Conservation (phyloP, 1,140 invertebrate genomes). For the Melanaphis sacchari region DNA sequence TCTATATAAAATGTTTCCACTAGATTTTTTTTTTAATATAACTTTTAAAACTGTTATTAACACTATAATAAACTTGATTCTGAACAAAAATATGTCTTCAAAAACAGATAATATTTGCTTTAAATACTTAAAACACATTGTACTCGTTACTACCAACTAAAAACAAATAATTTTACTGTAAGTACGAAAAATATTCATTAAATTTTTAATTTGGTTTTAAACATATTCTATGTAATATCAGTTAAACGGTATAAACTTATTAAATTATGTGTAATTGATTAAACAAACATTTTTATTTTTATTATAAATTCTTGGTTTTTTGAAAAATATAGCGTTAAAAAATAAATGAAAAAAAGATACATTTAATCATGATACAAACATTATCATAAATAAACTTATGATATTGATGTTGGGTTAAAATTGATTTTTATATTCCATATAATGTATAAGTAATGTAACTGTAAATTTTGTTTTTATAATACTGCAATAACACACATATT, state of each 20-base stretch:
- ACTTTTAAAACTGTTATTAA: conserved; percentile 6
- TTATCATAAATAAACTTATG: not conserved
- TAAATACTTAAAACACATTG: not conserved
- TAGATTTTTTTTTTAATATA: not conserved
- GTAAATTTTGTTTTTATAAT: not conserved
- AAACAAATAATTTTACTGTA: not conserved
- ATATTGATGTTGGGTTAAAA: not conserved
- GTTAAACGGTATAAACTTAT: not conserved
- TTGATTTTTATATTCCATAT: not conserved
- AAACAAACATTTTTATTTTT: not conserved
- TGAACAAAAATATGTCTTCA: not conserved
- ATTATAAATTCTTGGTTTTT: not conserved
- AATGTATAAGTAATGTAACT: not conserved
- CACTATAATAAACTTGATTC: conserved; percentile 2
- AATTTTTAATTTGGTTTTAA: not conserved
- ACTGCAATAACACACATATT: not conserved
- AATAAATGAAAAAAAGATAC: not conserved
- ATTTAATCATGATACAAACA: not conserved
- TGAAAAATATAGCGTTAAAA: not conserved
- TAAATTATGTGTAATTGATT: not conserved
- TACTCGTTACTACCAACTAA: not conserved
- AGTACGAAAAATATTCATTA: not conserved
- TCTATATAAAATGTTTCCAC: not conserved
- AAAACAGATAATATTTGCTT: not conserved
- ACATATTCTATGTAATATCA: not conserved